Conservation (phyloP, 2,113 vertebrate genomes). For the Macquaria australasica region DNA sequence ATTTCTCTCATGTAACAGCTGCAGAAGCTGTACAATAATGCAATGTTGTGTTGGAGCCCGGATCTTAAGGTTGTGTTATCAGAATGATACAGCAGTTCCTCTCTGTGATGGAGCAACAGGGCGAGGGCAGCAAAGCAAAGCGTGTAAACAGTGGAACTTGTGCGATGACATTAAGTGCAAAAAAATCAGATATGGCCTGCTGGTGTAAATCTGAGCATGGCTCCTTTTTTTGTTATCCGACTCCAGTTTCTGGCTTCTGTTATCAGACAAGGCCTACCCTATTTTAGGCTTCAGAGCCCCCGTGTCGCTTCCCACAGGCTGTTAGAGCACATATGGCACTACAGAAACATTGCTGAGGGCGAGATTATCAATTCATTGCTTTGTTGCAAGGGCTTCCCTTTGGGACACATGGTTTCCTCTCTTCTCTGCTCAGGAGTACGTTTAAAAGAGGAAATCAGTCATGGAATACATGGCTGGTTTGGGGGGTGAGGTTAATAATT, state of each 20-base stretch:
- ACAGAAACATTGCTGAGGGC: constrained; percentile 61
- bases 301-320: constrained; percentile 64
- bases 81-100: constrained; percentile 6
- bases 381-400: constrained; percentile 50
- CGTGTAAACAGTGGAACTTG: constrained; percentile 29
- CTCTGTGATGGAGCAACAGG: constrained; percentile 16
- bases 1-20: neutral
- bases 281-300: constrained; percentile 74
- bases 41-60: neutral
- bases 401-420: constrained; percentile 18
- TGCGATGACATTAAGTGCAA: constrained; percentile 21
- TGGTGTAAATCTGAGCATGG: constrained; percentile 31
- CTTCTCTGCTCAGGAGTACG: constrained; percentile 16
- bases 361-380: constrained; percentile 63
- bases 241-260: constrained; percentile 43
- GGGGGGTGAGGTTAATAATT: constrained; percentile 27
- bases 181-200: constrained; percentile 12
- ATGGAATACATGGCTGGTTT: neutral
- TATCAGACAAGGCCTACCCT: constrained; percentile 64
- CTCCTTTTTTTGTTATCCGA: constrained; percentile 43
- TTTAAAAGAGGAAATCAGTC: constrained; percentile 23
- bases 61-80: constrained; percentile 35
- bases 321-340: constrained; percentile 65
- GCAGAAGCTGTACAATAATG: neutral
- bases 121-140: constrained; percentile 25